Base-by-base conservation (phyloP, 2,113 vertebrate species). In the Chamaetylas fuelleborni region DNA sequence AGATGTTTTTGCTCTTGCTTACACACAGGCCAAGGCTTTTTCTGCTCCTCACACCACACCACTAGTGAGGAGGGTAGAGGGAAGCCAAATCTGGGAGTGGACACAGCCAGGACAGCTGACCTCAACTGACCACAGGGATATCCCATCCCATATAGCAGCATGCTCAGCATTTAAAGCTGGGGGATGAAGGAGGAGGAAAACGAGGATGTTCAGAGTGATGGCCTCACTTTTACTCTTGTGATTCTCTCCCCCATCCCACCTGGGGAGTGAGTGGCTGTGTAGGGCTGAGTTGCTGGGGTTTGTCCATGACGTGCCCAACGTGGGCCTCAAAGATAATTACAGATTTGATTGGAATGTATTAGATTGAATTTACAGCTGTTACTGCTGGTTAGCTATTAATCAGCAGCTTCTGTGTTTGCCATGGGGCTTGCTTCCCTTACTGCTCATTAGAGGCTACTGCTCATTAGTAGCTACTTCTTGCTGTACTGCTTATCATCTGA, bases 11-110 rank as follows among this genome's bases (percentile, higher is more conserved):
- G 22, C 1, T 70, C 1, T 6, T 38, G 17, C 33, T 64, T 4
- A 31, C 29, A 28, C 18, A 50, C 2, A 5, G 5, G 9, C 20
- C 56, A 74, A 47, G 40, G 36, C 5, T 33, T 86, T 56, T 74
- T 54, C 42, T 40, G 50, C 40, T 29, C 14, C 47, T 71, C n/a
- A 34, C 22, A 9, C 3, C 6, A 8, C 20, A 12, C 6, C 19
- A 19, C 16, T 26, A 54, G 24, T 0, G 4, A 90, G 24, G 0
- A 57, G 3, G 10, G 2, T 42, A 38, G 14, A 4, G 26, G 19
- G 7, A n/a, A 69, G 40, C 11, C 61, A 53, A 33, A 62, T 22
- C 4, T 56, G 24, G 24, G 31, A 62, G 34, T 4, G 22, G 48
- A 23, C 40, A 61, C 12, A 77, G 22, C 14, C 12, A 34, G 47